A percentile compares a stretch with the other conserved stretches of the same genome.
Evolutionary conservation across 2,888 invertebrate species (phyloP).

Genomic region (Corbicula japonica): DNA sequence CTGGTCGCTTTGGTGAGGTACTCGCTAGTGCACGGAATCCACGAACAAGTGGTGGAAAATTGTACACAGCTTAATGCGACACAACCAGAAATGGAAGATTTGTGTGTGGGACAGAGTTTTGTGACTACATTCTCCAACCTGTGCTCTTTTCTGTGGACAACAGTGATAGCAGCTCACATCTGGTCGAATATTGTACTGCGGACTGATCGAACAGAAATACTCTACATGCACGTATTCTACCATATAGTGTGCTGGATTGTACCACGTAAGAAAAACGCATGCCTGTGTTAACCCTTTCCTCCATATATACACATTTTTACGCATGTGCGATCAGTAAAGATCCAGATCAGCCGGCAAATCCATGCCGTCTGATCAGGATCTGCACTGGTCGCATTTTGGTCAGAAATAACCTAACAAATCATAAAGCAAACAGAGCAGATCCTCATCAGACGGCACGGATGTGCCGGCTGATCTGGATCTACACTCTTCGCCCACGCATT

Average conservation of each 20-base stretch:
- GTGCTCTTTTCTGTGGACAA: constrained; percentile 49
- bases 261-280: constrained; percentile 52
- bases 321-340: too few species aligned
- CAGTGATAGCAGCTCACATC: constrained; percentile 41
- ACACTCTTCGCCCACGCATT: too few species aligned
- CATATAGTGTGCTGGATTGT: constrained; percentile 37
- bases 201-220: constrained; percentile 18
- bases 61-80: neutral
- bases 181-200: constrained; percentile 15
- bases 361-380: too few species aligned
- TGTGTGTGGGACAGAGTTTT: constrained; percentile 46
- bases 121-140: constrained; percentile 50
- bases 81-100: neutral
- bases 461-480: constrained; percentile 58
- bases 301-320: too few species aligned
- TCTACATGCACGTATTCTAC: constrained; percentile 3
- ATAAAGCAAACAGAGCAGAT: too few species aligned
- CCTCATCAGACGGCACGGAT: too few species aligned
- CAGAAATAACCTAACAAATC: too few species aligned
- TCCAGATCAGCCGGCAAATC: too few species aligned
- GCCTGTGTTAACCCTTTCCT: too few species aligned
- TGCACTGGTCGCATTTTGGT: too few species aligned
- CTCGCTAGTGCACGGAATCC: constrained; percentile 9
- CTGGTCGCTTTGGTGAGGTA: constrained; percentile 50
- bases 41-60: neutral